Conservation (phyloP, 2,797 vertebrate genomes). For the Peromyscus melanophrys region DNA sequence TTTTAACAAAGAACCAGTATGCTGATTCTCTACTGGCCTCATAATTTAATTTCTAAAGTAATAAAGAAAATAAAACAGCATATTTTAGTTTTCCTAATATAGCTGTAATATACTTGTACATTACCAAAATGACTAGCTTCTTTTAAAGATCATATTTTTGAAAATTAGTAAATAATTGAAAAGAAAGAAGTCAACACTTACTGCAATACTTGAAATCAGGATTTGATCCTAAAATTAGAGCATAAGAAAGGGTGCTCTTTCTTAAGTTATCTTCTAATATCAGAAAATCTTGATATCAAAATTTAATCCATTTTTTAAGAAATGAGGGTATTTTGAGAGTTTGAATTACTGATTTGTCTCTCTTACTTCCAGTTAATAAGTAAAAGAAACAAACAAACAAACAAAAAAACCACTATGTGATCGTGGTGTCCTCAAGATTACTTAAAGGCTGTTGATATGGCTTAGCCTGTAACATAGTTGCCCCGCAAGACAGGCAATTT, state of each 20-base stretch:
- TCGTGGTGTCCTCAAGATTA: not conserved
- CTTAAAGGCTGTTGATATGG: not conserved
- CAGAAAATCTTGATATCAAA: not conserved
- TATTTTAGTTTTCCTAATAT: constrained; percentile 18
- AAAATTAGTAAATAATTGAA: constrained; percentile 27
- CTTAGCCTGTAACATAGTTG: not conserved
- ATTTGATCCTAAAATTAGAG: not conserved
- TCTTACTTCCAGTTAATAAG: not conserved
- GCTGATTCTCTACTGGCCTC: not conserved
- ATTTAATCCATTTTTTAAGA: not conserved
- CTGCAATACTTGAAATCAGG: not conserved
- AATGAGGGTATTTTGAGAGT: not conserved
- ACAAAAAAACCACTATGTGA: not conserved
- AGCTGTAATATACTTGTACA: not conserved
- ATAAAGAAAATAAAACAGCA: not conserved
- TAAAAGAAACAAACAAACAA: not conserved
- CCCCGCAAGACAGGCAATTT: not conserved
- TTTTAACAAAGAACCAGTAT: constrained; percentile 18
- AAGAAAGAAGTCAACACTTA: not conserved
- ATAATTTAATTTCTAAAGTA: constrained; percentile 35
- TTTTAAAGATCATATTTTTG: not conserved
- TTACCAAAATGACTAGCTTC: constrained; percentile 1
- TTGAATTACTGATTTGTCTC: not conserved
- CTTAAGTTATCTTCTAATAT: not conserved
- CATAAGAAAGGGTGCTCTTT: not conserved